Base-by-base conservation (phyloP, 1,140 invertebrate genomes). In the Solenopsis invicta region DNA sequence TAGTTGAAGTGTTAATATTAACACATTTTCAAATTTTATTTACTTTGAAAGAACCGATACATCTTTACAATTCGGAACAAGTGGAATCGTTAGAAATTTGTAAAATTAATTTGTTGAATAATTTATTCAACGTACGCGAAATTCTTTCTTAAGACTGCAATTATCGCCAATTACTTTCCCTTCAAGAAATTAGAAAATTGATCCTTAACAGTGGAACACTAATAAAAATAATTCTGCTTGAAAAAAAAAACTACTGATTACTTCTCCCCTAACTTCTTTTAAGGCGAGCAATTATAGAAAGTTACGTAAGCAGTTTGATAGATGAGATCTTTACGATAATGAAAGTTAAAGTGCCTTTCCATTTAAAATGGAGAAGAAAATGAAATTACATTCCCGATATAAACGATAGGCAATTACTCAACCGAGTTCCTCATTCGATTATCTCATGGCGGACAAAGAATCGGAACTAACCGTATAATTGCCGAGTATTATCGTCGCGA, bases 401-500 rank as follows among this genome's bases (percentile, higher is more conserved):
- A 59, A 61, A 41, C 72, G 54, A 37, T n/a, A 9, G 66, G 16
- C 45, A 86, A 71, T 64, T 50, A 81, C 21, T 61, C n/a, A n/a
- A 34, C 29, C 21, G 66, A 80, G 54, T 86, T 86, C 66, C 45
- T 56, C 45, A 45, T 24, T 52, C 76, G 52, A 81, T 62, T 71
- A 54, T 37, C 59, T 71, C 18, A 48, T 16, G 54, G 12, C 13
- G 16, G 34, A 80, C 56, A 50, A 64, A 82, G 61, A 34, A 72
- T 72, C 54, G 66, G 78, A 72, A 82, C 61, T 72, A 82, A 82
- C 41, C 45, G 34, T 18, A 21, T 18, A 72, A 72, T 62, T 54
- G 52, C 66, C 41, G 54, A 41, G 21, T 81, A n/a, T 82, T 72
- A 61, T 24, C 41, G 52, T 64, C 16, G 45, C n/a, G 85, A 61